These are phyloP conservation scores for Argentina silus DNA, from an alignment of 2,797 vertebrate species.

Conservation along the genomic window DNA sequence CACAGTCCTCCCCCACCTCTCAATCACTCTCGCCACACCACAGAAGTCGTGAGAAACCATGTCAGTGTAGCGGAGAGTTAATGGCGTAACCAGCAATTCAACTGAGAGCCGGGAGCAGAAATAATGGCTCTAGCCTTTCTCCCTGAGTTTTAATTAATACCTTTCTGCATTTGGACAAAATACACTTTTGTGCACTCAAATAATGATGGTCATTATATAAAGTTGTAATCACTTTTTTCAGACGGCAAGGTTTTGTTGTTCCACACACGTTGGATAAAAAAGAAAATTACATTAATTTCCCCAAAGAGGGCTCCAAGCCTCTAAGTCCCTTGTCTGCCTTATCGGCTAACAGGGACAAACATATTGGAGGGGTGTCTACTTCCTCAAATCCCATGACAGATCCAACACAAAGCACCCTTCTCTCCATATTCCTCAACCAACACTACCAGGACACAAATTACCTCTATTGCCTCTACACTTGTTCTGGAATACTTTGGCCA, in stretches of 20 bases:
- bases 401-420: conserved; percentile 36
- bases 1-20: conserved; percentile 36
- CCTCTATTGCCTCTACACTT: background rate
- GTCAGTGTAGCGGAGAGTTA: conserved; percentile 15
- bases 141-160: conserved; percentile 51
- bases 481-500: background rate
- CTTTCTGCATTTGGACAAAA: conserved; percentile 52
- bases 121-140: conserved; percentile 24
- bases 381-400: conserved; percentile 30
- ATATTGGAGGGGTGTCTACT: conserved; percentile 41
- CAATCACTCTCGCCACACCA: conserved; percentile 49
- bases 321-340: conserved; percentile 40
- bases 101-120: conserved; percentile 17
- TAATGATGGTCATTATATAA: conserved; percentile 43
- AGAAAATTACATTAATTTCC: conserved; percentile 35
- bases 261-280: conserved; percentile 30
- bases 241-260: conserved; percentile 40
- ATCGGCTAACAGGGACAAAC: conserved; percentile 46
- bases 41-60: conserved; percentile 51
- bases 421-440: conserved; percentile 40
- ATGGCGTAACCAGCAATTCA: conserved; percentile 42
- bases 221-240: conserved; percentile 20
- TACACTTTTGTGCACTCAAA: conserved; percentile 36
- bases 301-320: conserved; percentile 37
- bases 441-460: background rate